phyloP scores from a whole-genome alignment of 92 coral and sea anemone species.

The Blastomussa wellsi region DNA sequence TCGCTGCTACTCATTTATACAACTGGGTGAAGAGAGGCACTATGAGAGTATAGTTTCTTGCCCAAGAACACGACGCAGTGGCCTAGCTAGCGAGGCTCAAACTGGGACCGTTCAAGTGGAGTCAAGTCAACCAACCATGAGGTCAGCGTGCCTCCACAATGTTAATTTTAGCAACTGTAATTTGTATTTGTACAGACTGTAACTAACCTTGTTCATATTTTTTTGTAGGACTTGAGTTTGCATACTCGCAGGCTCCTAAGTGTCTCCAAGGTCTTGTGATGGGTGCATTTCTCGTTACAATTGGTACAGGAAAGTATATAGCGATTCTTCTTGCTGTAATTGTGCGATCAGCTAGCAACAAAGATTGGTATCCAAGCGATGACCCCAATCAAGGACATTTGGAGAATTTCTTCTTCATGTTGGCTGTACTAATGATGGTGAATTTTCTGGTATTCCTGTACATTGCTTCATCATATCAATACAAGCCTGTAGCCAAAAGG shows the following conservation, averaged over 20 bases:
- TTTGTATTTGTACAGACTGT: too few relatives aligned
- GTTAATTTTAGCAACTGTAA: too few relatives aligned
- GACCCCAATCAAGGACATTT: slow-evolving; percentile 72
- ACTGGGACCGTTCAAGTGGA: too few relatives aligned
- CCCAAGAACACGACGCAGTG: too few relatives aligned
- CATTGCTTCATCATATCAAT: slow-evolving; percentile 66
- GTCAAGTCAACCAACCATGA: too few relatives aligned
- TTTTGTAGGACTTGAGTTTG: slow-evolving; percentile 81
- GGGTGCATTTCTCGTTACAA: slow-evolving; percentile 84
- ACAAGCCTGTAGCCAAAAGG: slow-evolving; percentile 46
- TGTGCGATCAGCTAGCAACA: slow-evolving; percentile 41
- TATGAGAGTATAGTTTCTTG: too few relatives aligned
- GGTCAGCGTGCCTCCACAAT: too few relatives aligned
- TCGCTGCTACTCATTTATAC: too few relatives aligned
- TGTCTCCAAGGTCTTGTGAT: slow-evolving; percentile 85
- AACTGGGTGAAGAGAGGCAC: too few relatives aligned
- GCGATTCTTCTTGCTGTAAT: slow-evolving; percentile 75
- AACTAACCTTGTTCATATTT: neutral
- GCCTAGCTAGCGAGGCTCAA: too few relatives aligned
- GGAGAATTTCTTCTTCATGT: slow-evolving; percentile 82
- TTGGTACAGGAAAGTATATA: slow-evolving; percentile 76
- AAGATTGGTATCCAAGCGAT: slow-evolving; percentile 73
- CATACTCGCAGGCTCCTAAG: slow-evolving; percentile 86
- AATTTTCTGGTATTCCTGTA: slow-evolving; percentile 73
- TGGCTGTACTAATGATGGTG: slow-evolving; percentile 79